Evolutionary conservation across 2,113 vertebrate species (phyloP).

Genomic region (Boulengeromyrus knoepffleri): DNA sequence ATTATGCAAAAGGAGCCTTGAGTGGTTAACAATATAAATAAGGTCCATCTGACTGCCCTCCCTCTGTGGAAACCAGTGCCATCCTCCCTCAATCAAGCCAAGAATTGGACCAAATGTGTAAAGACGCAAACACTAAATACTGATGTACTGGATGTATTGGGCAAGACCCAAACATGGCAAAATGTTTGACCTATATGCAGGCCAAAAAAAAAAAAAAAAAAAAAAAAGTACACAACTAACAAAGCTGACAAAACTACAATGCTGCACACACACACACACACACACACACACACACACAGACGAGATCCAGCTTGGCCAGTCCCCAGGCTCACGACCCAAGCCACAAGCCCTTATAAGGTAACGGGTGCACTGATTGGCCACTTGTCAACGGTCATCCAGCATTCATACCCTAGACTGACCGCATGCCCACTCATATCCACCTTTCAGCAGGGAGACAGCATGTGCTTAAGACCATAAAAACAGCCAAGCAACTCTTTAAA

Average conservation of each 20-base stretch:
- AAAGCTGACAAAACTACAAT: constrained; percentile 7
- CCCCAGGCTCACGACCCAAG: neutral
- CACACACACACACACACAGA: neutral
- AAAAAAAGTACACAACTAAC: neutral
- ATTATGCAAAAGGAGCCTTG: neutral
- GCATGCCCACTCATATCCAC: neutral
- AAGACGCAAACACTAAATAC: neutral
- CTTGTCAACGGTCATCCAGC: constrained; percentile 6
- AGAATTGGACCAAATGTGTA: neutral
- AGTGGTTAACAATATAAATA: neutral
- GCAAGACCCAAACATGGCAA: neutral
- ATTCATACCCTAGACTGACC: neutral
- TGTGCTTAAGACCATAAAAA: neutral
- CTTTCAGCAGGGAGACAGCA: neutral
- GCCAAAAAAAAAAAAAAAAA: neutral
- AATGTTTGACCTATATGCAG: neutral
- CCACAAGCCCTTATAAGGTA: constrained; percentile 39
- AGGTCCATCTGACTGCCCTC: neutral
- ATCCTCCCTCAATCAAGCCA: neutral
- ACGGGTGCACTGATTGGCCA: constrained; percentile 31
- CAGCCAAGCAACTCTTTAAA: neutral
- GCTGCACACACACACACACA: neutral
- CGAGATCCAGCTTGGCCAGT: neutral
- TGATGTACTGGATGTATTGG: neutral
- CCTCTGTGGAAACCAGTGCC: neutral